Evolutionary conservation across 2,113 vertebrate genomes (phyloP), one percentile per base, ranked within the genome.

Genomic region (Cryptotis parvus): DNA sequence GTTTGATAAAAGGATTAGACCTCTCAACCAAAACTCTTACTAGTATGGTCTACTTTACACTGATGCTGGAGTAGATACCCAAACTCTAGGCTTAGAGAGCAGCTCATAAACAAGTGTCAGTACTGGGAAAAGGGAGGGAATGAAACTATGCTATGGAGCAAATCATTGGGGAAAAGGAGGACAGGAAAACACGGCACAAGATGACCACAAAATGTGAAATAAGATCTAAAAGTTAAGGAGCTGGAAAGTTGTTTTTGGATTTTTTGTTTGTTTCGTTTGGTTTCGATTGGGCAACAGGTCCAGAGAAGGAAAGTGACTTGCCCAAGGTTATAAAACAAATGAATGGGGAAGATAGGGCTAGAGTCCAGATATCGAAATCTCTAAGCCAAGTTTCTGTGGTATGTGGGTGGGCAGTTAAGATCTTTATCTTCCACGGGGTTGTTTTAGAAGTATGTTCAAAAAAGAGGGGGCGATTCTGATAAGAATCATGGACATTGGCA

Each of bases 1-100:
- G 80, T 58, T 89, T 87, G 41, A 22, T 73, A 49, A 35, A 87
- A 87, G 35, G 87, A 43, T 93, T 49, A 73, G 35, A 80, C 11
- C 78, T 41, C n/a, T 69, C 65, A 29, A 35, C 33, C 0, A 4
- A 77, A 70, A 89, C 9, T 43, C 73, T 91, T 68, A 5, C 41
- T 20, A 76, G 33, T 58, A 4, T 24, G 55, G 4, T 6, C 18
- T 58, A 8, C 16, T 58, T 58, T 58, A 58, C 20, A 22, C 55
- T 58, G 16, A 58, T 24, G 24, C 18, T 7, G 22, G 10, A 18
- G 20, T 55, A 20, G 15, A 20, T 49, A 27, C 37, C 81, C 73
- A 58, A 58, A 58, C 24, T 16, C 55, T 58, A 58, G 22, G 20
- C 55, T n/a, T 58, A 24, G 20, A 93, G 68, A 45, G 69, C 52